Base-by-base conservation (phyloP, 2,797 vertebrate genomes). In the Sebastes oblongus region DNA sequence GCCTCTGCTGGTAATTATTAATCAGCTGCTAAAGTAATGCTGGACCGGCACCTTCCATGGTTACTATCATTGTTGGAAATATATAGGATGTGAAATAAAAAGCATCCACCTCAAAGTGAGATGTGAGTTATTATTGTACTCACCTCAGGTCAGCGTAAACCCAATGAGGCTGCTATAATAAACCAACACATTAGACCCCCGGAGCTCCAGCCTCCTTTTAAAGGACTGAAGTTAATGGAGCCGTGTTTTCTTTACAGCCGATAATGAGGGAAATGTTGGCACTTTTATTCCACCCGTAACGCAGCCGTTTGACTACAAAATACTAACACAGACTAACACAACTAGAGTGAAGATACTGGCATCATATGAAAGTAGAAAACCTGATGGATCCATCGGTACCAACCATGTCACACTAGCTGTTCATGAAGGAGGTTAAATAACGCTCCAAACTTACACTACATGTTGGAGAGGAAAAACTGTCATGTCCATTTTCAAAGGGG, bases 1-100 rank as follows among this genome's bases (percentile, higher is more conserved):
- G 72, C 65, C 55, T 78, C 70, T 50, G 61, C 80, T 90, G 75
- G 84, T 42, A 88, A 89, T 92, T 89, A 91, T 92, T 92, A 91
- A 89, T 91, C 72, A 29, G 60, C 34, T 14, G 59, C 67, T 82
- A 22, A 90, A 87, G 81, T 79, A 83, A 86, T 75, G 79, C 20
- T 13, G 22, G 54, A 61, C 56, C 20, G 27, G 22, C 39, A 55
- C 20, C 60, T 52, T 29, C 18, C 55, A 27, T 46, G n/a, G 39
- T 72, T 27, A n/a, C 46, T 34, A 8, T 66, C 20, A 39, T 5
- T 13, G 25, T 36, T 59, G 18, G 34, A 6, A 14, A 22, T 46
- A 27, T 8, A 27, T 14, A 20, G 42, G 25, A 50, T 22, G 58
- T 34, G 13, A 66, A 66, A 66, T 29, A 3, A 22, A 39, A 36